These are phyloP conservation scores for Orientallactaga bullata DNA, from an alignment of 2,113 vertebrate species.

Conservation along the genomic window DNA sequence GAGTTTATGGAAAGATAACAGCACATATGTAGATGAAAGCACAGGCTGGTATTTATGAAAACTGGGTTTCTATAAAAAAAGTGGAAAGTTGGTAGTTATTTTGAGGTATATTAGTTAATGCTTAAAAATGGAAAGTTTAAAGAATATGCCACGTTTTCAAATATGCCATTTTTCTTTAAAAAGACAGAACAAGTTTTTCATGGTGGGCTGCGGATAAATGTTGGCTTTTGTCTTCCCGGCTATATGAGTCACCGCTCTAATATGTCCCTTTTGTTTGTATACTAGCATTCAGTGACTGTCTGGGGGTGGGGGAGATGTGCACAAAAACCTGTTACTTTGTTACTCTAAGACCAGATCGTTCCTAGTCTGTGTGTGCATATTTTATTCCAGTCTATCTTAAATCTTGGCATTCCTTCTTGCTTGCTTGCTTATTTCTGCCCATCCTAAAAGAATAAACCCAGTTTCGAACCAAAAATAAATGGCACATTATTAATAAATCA, in stretches of 20 bases:
- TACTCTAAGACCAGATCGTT: conserved; percentile 82
- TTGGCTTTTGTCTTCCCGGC: conserved; percentile 68
- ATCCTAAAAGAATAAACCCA: conserved; percentile 67
- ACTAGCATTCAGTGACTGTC: conserved; percentile 60
- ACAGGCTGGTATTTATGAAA: conserved; percentile 59
- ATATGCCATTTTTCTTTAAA: conserved; percentile 58
- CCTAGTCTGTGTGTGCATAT: conserved; percentile 81
- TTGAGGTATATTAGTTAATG: conserved; percentile 67
- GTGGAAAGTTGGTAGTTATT: conserved; percentile 54
- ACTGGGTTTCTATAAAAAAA: conserved; percentile 57
- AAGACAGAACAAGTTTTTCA: conserved; percentile 55
- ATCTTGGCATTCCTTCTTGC: conserved; percentile 76
- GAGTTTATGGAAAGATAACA: conserved; percentile 70
- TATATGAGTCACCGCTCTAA: conserved; percentile 76
- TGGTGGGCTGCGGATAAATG: not conserved
- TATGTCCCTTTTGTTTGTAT: conserved; percentile 78
- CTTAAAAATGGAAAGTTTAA: conserved; percentile 71
- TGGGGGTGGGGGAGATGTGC: conserved; percentile 60
- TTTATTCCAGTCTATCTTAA: conserved; percentile 76
- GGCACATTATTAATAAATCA: conserved; percentile 72
- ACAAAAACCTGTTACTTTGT: conserved; percentile 82
- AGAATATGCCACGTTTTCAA: conserved; percentile 66
- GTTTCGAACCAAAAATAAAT: conserved; percentile 75
- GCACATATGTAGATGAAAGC: conserved; percentile 78
- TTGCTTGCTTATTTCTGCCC: conserved; percentile 64